phyloP scores from a whole-genome alignment of 2,113 vertebrate species.

The Herpetotheres cachinnans region DNA sequence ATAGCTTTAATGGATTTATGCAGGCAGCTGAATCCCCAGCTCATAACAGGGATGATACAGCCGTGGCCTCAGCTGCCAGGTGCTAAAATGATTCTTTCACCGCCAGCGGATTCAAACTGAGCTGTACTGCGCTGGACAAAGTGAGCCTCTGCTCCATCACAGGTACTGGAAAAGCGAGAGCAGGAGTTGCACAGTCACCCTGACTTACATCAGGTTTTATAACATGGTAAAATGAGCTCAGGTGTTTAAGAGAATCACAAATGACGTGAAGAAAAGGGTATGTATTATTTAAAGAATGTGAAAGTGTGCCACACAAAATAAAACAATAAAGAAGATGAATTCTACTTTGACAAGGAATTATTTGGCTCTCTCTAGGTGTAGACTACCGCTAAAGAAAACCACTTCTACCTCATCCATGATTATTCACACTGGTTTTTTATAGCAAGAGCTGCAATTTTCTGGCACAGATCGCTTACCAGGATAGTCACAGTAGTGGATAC shows the following conservation, averaged over 20 bases:
- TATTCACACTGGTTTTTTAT: not conserved
- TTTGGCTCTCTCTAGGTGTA: not conserved
- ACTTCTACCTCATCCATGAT: not conserved
- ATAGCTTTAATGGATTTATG: not conserved
- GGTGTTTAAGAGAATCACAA: not conserved
- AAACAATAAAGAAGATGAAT: not conserved
- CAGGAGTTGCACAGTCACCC: not conserved
- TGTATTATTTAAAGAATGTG: not conserved
- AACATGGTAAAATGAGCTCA: not conserved
- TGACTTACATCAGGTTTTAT: not conserved
- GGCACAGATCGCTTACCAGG: conserved; percentile 76
- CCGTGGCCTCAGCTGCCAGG: fast-evolving
- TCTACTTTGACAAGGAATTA: not conserved
- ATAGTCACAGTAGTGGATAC: conserved; percentile 96
- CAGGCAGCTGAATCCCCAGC: not conserved
- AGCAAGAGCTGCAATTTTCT: not conserved
- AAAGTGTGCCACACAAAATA: not conserved
- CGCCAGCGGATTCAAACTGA: not conserved
- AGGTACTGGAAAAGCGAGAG: not conserved
- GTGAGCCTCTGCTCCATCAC: not conserved
- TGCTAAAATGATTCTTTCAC: not conserved
- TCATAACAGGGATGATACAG: fast-evolving
- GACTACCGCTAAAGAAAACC: not conserved
- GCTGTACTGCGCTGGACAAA: not conserved
- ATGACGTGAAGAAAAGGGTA: not conserved